phyloP scores from a whole-genome alignment of 2,797 vertebrate genomes.

The Pipistrellus nathusii region DNA sequence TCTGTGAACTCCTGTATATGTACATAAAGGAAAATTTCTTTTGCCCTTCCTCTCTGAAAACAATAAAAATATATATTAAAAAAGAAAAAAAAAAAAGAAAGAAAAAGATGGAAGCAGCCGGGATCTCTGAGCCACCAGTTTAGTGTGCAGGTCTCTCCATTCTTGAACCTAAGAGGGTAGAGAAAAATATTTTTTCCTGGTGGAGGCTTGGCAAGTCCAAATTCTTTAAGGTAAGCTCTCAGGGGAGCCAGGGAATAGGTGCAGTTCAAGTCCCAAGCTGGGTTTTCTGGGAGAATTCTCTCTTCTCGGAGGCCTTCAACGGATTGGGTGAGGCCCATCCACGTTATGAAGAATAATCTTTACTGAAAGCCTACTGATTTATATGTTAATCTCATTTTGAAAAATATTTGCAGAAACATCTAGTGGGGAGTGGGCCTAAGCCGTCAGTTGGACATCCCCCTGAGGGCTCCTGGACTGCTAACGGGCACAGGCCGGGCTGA shows the following conservation, averaged over 20 bases:
- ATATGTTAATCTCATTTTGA: neutral
- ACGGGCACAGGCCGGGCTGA: too few relatives aligned
- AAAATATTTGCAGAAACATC: slow-evolving; percentile 28
- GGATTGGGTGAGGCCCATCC: neutral
- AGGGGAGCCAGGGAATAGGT: neutral
- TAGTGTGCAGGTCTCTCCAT: neutral
- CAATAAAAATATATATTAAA: too few relatives aligned
- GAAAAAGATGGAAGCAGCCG: too few relatives aligned
- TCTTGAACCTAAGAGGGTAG: neutral
- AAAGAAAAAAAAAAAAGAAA: too few relatives aligned
- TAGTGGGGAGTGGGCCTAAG: neutral
- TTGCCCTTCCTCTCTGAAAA: too few relatives aligned
- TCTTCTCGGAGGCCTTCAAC: neutral
- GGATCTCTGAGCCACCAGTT: too few relatives aligned
- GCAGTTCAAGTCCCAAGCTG: neutral
- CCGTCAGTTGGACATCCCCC: too few relatives aligned
- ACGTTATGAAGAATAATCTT: neutral
- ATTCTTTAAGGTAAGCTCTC: neutral
- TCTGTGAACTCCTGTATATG: neutral
- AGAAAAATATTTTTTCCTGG: neutral
- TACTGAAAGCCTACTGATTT: neutral
- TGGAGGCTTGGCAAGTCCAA: neutral
- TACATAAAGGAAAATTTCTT: neutral
- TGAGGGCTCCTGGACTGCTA: too few relatives aligned
- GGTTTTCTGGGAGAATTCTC: neutral